Evolutionary conservation across 2,113 vertebrate species (phyloP).

Genomic region (Tragelaphus scriptus): DNA sequence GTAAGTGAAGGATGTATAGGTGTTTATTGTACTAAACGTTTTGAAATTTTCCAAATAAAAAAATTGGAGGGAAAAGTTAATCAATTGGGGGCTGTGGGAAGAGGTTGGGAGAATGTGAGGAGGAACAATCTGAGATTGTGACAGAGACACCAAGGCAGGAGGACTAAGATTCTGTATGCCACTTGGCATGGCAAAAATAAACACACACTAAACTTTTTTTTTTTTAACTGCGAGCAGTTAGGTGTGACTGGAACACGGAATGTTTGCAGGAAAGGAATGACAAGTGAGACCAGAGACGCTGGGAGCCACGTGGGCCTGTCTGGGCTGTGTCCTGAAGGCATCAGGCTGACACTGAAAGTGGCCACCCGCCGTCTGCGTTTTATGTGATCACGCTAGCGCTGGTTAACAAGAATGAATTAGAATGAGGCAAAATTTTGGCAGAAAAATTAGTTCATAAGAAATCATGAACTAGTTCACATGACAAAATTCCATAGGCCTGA

Average conservation of each 20-base stretch:
- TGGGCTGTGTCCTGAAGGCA: not conserved
- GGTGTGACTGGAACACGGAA: not conserved
- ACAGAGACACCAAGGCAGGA: not conserved
- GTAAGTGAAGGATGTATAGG: not conserved
- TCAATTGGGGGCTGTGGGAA: not conserved
- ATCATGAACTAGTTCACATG: not conserved
- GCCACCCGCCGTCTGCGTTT: not conserved
- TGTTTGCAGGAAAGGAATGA: not conserved
- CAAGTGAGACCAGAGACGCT: not conserved
- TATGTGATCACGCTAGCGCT: not conserved
- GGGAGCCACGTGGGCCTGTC: accelerated
- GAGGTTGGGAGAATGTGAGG: not conserved
- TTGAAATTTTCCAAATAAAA: not conserved
- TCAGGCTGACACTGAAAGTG: not conserved
- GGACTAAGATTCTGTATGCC: not conserved
- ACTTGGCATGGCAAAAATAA: not conserved
- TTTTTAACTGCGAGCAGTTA: not conserved
- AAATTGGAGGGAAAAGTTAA: too few relatives aligned
- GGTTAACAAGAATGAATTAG: not conserved
- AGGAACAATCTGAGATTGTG: not conserved
- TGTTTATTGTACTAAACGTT: not conserved
- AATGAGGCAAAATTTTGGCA: not conserved
- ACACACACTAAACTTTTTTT: not conserved
- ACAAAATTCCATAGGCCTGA: not conserved
- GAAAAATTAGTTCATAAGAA: not conserved